Evolutionary conservation across 2,888 invertebrate species (phyloP), one percentile per base, ranked within the genome.

Genomic region (Drosophila kuntzei): DNA sequence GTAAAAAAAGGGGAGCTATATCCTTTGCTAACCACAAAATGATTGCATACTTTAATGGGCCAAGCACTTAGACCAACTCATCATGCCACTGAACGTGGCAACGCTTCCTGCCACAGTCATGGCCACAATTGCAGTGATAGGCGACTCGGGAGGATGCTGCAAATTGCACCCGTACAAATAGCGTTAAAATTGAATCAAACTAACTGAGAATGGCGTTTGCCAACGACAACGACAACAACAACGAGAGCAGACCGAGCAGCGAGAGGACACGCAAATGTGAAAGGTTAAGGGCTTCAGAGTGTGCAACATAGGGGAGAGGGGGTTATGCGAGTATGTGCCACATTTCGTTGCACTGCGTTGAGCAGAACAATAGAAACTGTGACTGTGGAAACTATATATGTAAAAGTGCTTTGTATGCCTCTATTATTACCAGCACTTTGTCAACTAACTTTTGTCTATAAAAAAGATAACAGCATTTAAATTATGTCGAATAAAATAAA

Each of bases 31-130:
- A 76, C 78, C 78, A 66, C 81, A 78, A 85, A 85, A 87, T 75
- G 87, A 85, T 85, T 85, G 87, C 85, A 87, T 80, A 84, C 85
- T 87, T 85, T 84, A 85, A 87, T 85, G 84, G 87, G 84, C 78
- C 60, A 66, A 75, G 87, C 87, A 87, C 85, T 85, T 85, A 87
- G 76, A 51, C 22, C 3, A 29, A 54, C 61, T 46, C 51, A 51
- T 51, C 73, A 50, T 47, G 58, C 50, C 47, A 27, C 65, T 36
- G 59, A 25, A 8, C 20, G 34, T 25, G 16, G 27, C 9, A 8
- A 16, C 8, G 2, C 16, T 44, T 44, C 44, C 43, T 54, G 71
- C 29, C 58, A 51, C 44, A 16, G 54, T 43, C 54, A 41, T 11
- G 3, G 65, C 25, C 43, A 25, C 53, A 50, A 36, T 36, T 64